Conservation (phyloP, 2,888 invertebrate species). For the Perdita meconis region DNA sequence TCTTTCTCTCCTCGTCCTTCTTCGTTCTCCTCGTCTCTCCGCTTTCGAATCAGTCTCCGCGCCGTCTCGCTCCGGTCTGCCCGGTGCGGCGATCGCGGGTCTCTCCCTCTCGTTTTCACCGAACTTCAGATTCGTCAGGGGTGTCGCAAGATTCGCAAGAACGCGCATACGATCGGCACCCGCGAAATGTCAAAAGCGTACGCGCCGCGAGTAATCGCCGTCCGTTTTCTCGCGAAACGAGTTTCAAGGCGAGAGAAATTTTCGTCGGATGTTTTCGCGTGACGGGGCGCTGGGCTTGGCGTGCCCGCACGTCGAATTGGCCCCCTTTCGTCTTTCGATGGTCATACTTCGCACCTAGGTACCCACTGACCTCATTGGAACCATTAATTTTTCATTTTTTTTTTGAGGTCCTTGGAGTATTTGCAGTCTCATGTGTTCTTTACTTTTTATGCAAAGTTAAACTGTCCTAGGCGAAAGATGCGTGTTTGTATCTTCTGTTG, state of each 20-base stretch:
- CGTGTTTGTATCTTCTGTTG: too few relatives aligned
- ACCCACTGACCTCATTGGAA: too few relatives aligned
- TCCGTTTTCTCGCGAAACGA: slow-evolving; percentile 10
- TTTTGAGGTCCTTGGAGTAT: too few relatives aligned
- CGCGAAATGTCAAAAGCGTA: slow-evolving; percentile 25
- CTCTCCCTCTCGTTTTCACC: slow-evolving; percentile 23
- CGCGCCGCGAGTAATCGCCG: not conserved
- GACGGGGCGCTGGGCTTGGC: not conserved
- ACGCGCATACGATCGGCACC: not conserved
- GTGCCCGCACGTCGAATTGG: not conserved
- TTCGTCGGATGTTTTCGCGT: not conserved
- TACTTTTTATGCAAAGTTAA: too few relatives aligned
- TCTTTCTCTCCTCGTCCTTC: slow-evolving; percentile 19
- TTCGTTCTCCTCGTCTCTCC: not conserved
- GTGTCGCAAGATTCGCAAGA: slow-evolving; percentile 37
- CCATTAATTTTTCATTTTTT: too few relatives aligned
- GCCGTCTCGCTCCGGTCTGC: not conserved
- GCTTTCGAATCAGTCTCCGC: slow-evolving; percentile 14
- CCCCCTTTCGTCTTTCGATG: too few relatives aligned
- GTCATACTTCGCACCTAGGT: too few relatives aligned
- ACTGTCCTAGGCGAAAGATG: too few relatives aligned
- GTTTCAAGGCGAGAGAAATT: slow-evolving; percentile 38
- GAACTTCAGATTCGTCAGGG: slow-evolving; percentile 41
- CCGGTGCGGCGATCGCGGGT: not conserved
- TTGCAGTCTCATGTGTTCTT: too few relatives aligned